Conservation (phyloP, 2,113 vertebrate species). For the Columbina picui region DNA sequence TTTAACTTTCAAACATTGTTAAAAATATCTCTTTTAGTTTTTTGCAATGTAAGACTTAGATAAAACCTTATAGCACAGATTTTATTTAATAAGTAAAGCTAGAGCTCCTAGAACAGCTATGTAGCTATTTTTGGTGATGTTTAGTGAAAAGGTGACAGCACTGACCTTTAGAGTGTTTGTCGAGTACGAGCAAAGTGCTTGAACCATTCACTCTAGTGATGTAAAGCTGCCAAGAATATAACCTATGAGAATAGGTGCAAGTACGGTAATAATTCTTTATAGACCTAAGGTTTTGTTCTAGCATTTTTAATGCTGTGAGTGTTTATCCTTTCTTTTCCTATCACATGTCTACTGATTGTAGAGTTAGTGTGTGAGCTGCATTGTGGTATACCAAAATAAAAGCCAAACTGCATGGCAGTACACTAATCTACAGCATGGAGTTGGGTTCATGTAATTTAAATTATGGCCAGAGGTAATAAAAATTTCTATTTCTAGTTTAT, state of each 20-base stretch:
- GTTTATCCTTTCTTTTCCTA: conserved; percentile 16
- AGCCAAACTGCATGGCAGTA: neutral
- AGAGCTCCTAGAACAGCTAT: neutral
- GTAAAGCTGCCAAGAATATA: conserved; percentile 61
- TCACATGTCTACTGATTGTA: neutral
- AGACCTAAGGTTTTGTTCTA: conserved; percentile 34
- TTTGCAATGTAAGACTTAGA: neutral
- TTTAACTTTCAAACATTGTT: neutral
- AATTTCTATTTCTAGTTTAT: conserved; percentile 54
- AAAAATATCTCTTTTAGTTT: neutral
- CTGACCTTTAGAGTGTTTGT: conserved; percentile 67
- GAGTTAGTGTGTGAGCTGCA: neutral
- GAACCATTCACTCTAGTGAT: conserved; percentile 46
- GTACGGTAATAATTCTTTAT: conserved; percentile 56
- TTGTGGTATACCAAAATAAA: neutral
- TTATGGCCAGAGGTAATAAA: conserved; percentile 56
- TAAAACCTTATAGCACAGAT: neutral
- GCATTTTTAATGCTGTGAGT: conserved; percentile 14
- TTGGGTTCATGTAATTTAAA: conserved; percentile 48
- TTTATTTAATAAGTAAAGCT: conserved; percentile 35
- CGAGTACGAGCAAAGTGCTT: neutral
- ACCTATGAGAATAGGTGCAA: conserved; percentile 47
- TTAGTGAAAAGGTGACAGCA: conserved; percentile 53
- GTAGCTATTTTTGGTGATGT: conserved; percentile 55
- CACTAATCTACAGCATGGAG: neutral